Percentiles rank a stretch among this genome's conserved stretches.
Evolutionary conservation across 1,140 invertebrate species (phyloP).

Genomic region (Drosophila saltans): DNA sequence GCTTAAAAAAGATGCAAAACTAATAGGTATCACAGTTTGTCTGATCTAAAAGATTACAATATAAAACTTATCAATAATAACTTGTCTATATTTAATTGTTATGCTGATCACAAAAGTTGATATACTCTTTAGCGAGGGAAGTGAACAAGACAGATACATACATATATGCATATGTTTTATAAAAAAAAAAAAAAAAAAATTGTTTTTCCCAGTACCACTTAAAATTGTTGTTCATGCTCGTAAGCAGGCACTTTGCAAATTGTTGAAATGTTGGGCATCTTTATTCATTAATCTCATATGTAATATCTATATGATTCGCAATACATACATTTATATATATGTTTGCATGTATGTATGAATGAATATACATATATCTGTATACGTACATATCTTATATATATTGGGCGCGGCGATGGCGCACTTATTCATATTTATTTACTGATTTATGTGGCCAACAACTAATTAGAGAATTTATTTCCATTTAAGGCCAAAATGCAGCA

Average conservation of each 20-base stretch:
- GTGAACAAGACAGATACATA: neutral
- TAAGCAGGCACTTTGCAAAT: conserved; percentile 56
- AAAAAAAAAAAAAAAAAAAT: neutral
- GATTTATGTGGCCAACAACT: conserved; percentile 71
- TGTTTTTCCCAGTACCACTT: conserved; percentile 41
- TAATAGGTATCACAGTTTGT: no score
- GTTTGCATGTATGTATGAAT: neutral
- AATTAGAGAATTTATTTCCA: conserved; percentile 73
- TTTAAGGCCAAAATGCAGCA: conserved; percentile 60
- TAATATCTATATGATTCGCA: neutral
- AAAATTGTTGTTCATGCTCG: conserved; percentile 47
- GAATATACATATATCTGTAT: conserved; percentile 16
- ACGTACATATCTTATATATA: neutral
- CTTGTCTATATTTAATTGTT: neutral
- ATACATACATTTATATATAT: conserved; percentile 9
- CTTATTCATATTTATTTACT: conserved; percentile 57
- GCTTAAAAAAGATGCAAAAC: no score
- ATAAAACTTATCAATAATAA: no score
- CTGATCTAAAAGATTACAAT: no score
- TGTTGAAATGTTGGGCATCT: conserved; percentile 48
- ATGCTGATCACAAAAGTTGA: neutral
- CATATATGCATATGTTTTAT: neutral
- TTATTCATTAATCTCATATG: conserved; percentile 35
- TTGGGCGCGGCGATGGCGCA: conserved; percentile 5
- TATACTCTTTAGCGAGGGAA: neutral